Conservation (phyloP, 2,888 invertebrate species). For the Epinotia demarniana region DNA sequence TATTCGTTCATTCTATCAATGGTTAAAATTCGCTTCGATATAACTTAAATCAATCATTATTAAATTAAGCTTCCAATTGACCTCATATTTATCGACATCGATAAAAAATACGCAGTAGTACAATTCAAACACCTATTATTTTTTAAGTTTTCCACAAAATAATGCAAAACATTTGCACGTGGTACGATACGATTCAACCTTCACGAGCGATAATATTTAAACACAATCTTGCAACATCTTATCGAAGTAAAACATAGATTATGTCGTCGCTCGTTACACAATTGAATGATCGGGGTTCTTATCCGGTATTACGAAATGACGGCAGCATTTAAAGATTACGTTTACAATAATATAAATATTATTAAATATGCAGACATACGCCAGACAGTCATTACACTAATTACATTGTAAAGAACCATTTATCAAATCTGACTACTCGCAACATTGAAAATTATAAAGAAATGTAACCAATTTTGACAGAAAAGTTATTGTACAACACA, state of each 20-base stretch:
- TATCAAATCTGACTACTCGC: too few species aligned
- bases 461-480: too few species aligned
- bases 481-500: too few species aligned
- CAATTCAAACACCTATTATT: not conserved
- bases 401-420: too few species aligned
- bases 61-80: too few species aligned
- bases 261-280: slow-evolving; percentile 18
- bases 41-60: too few species aligned
- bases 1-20: too few species aligned
- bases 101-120: too few species aligned
- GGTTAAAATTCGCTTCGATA: too few species aligned
- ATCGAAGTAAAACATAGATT: slow-evolving; percentile 21
- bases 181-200: slow-evolving; percentile 9
- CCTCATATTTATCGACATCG: too few species aligned
- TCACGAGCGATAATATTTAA: not conserved
- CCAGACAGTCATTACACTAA: slow-evolving; percentile 14
- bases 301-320: slow-evolving; percentile 13
- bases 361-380: slow-evolving; percentile 22
- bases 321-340: slow-evolving; percentile 21
- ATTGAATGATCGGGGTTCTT: slow-evolving; percentile 28
- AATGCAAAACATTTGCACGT: not conserved
- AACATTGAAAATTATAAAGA: too few species aligned
- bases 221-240: slow-evolving; percentile 11
- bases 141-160: not conserved
- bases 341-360: slow-evolving; percentile 29